Percentiles rank a stretch among this genome's conserved stretches.
Conservation (phyloP, 2,888 invertebrate species). For the Sinopyrophorus schimmeli region DNA sequence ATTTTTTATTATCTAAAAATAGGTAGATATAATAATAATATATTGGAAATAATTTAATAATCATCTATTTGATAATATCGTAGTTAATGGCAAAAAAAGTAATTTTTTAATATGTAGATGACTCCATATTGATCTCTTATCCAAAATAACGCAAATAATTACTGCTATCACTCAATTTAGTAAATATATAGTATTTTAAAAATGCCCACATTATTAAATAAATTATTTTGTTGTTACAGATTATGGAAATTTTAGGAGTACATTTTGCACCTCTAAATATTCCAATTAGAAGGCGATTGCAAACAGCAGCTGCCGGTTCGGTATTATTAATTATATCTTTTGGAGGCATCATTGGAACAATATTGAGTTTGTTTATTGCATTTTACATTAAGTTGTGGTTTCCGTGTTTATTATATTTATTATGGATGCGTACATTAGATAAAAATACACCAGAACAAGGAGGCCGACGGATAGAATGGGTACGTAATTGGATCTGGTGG, state of each 20-base stretch:
- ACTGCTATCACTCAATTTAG: too few relatives aligned
- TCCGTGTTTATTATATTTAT: slow-evolving; percentile 62
- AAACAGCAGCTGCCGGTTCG: slow-evolving; percentile 77
- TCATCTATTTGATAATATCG: too few relatives aligned
- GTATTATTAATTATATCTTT: too few relatives aligned
- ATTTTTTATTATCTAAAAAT: too few relatives aligned
- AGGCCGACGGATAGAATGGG: slow-evolving; percentile 53
- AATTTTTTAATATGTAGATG: too few relatives aligned
- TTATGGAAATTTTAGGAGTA: slow-evolving; percentile 65
- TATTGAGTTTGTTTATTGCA: background rate
- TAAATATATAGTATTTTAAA: too few relatives aligned
- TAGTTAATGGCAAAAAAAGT: too few relatives aligned
- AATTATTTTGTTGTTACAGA: slow-evolving; percentile 1
- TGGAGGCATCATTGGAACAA: background rate
- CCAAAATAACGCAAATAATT: too few relatives aligned
- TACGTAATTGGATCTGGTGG: slow-evolving; percentile 72
- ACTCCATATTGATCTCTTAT: too few relatives aligned
- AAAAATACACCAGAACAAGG: slow-evolving; percentile 62
- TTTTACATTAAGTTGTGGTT: slow-evolving; percentile 62
- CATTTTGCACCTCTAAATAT: slow-evolving; percentile 83
- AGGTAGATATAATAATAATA: too few relatives aligned
- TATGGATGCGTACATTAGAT: slow-evolving; percentile 67
- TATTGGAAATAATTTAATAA: too few relatives aligned
- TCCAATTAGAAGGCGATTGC: slow-evolving; percentile 77
- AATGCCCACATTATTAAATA: too few relatives aligned